Evolutionary conservation across 2,113 vertebrate species (phyloP), one percentile per base, ranked within the genome.

Genomic region (Melanerpes aurifrons): DNA sequence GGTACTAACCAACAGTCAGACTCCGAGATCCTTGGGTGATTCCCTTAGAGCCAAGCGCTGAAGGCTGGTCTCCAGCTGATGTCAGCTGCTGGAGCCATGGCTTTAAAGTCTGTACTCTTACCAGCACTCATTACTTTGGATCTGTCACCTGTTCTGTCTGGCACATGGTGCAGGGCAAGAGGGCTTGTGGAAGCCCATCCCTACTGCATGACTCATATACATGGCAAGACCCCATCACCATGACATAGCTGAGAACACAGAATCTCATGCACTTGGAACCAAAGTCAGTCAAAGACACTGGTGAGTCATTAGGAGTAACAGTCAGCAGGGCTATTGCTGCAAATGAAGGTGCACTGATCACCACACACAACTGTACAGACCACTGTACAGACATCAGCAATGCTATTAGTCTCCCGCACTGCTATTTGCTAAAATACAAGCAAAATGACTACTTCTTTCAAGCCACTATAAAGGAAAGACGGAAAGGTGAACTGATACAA

Each of bases 121-220:
- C 15, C 43, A 45, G 43, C 43, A 45, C 43, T 45, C 43, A 45
- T 45, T 45, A 15, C 15, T 45, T 45, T 45, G 43, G 43, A 45
- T 45, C 43, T 45, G 43, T 45, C 15, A 45, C 43, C 43, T 45
- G 57, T 56, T 63, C 68, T 21, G 32, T 1, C 8, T n/a, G 50
- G 19, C 28, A 19, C 3, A 1, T 0, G 22, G 72, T 18, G 47
- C 84, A 40, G 29, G 58, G 45, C 31, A 78, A 18, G 29, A 58
- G 70, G 28, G 6, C 28, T 57, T 6, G 24, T 6, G 43, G 45
- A 69, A 31, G 31, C 31, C 28, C 48, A 35, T 25, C 22, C 77
- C 37, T 54, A 12, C 6, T 1, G 18, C 22, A 7, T 3, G 35
- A 28, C 69, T 43, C 0, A 1, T 2, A 9, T 3, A 0, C 0